Conservation (phyloP, 2,888 invertebrate species). For the Xylota sylvarum region DNA sequence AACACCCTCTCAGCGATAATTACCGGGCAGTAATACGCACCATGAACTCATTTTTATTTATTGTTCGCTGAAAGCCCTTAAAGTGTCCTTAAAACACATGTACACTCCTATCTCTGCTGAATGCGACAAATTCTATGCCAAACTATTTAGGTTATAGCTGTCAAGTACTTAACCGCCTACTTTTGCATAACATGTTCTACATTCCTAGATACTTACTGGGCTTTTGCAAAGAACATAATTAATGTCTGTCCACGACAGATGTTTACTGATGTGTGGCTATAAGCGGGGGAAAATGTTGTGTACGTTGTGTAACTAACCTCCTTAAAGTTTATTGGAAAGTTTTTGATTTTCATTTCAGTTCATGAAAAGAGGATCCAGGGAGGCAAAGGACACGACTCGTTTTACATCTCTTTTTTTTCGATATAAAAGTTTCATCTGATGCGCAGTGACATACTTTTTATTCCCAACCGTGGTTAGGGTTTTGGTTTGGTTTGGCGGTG, state of each 20-base stretch:
- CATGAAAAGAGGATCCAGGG: not conserved
- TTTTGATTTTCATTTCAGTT: slow-evolving; percentile 17
- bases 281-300: not conserved
- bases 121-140: slow-evolving; percentile 20
- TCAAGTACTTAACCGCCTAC: slow-evolving; percentile 29
- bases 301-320: slow-evolving; percentile 20
- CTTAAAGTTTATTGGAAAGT: slow-evolving; percentile 19
- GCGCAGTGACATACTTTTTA: slow-evolving; percentile 7
- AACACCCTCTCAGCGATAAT: not conserved
- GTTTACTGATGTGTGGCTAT: not conserved
- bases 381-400: not conserved
- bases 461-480: not conserved
- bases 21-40: not conserved
- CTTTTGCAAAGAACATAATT: slow-evolving; percentile 8
- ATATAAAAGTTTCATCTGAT: slow-evolving; percentile 8
- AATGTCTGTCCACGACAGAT: slow-evolving; percentile 22
- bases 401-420: not conserved
- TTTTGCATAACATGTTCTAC: slow-evolving; percentile 19
- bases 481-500: not conserved
- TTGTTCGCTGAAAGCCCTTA: not conserved
- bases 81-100: slow-evolving; percentile 6
- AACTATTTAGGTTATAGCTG: slow-evolving; percentile 26
- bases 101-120: not conserved
- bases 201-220: slow-evolving; percentile 2
- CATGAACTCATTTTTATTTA: slow-evolving; percentile 7